These are phyloP conservation scores for Cairina moschata DNA, from an alignment of 2,113 vertebrate genomes.

Conservation along the genomic window DNA sequence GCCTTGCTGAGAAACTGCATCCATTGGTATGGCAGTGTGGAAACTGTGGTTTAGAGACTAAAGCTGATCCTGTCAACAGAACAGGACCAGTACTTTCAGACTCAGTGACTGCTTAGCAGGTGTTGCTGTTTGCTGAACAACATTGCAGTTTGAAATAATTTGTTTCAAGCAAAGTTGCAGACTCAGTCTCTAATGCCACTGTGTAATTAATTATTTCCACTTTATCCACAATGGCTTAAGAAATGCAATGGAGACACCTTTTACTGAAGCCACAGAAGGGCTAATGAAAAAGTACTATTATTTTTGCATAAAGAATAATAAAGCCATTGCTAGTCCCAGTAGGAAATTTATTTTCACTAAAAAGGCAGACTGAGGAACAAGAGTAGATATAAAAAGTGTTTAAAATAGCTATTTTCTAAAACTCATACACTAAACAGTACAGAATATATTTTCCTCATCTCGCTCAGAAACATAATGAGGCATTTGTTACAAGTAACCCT, in stretches of 20 bases:
- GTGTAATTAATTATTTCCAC: slow-evolving; percentile 34
- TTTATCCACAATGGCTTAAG: neutral
- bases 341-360: slow-evolving; percentile 45
- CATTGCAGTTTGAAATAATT: neutral
- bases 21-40: neutral
- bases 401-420: slow-evolving; percentile 14
- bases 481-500: neutral
- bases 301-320: slow-evolving; percentile 34
- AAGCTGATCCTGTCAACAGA: neutral
- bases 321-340: neutral
- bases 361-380: slow-evolving; percentile 1
- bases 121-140: slow-evolving; percentile 9
- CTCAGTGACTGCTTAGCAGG: neutral
- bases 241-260: neutral
- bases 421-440: neutral
- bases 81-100: neutral
- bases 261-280: neutral
- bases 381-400: neutral
- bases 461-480: neutral
- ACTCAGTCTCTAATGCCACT: neutral
- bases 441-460: neutral
- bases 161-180: slow-evolving; percentile 14
- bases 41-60: neutral
- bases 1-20: neutral
- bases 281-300: slow-evolving; percentile 18